phyloP scores from a whole-genome alignment of 1,140 invertebrate genomes.

The Phocides pigmalion region DNA sequence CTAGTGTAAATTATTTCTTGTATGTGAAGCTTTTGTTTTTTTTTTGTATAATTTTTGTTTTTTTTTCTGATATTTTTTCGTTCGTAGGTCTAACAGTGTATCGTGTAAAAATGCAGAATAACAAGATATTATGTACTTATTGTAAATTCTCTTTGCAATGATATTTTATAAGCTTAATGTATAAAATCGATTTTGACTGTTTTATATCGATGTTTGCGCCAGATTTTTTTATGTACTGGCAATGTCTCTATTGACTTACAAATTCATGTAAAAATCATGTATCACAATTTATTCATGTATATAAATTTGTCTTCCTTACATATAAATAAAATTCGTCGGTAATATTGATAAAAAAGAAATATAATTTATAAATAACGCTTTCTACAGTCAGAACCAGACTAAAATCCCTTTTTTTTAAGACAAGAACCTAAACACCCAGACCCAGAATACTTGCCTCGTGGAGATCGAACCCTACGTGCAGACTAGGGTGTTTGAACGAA shows the following conservation, averaged over 20 bases:
- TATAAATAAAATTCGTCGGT: no score
- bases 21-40: constrained; percentile 56
- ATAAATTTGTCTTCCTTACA: no score
- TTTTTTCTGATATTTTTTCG: constrained; percentile 51
- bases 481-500: no score
- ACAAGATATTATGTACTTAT: constrained; percentile 66
- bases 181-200: constrained; percentile 34
- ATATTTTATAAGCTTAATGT: constrained; percentile 35
- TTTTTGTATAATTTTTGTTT: constrained; percentile 56
- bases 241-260: constrained; percentile 17
- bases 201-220: constrained; percentile 28
- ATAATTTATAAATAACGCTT: no score
- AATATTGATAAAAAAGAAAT: no score
- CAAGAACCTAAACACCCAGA: no score
- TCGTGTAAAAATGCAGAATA: constrained; percentile 52
- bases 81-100: constrained; percentile 55
- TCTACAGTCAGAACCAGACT: no score
- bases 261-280: no score
- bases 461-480: no score
- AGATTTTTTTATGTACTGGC: constrained; percentile 9
- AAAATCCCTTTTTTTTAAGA: no score
- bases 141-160: constrained; percentile 49
- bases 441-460: no score
- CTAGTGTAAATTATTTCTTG: constrained; percentile 72
- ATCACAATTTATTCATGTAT: no score